These are phyloP conservation scores for Cyprinella venusta DNA, from an alignment of 2,797 vertebrate species.

Conservation along the genomic window DNA sequence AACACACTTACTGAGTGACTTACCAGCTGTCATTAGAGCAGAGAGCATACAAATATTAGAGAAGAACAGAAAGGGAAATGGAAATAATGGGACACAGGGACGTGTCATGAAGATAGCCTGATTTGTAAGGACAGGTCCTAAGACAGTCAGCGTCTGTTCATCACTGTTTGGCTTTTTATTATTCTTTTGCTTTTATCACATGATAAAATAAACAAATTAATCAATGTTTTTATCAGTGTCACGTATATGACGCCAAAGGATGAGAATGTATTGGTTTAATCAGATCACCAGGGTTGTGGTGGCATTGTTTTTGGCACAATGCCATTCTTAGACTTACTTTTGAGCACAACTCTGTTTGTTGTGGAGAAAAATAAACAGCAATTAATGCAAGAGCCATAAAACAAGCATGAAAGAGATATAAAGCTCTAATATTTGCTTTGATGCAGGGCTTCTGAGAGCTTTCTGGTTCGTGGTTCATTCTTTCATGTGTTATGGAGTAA, in stretches of 20 bases:
- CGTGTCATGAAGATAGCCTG: background rate
- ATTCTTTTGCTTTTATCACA: background rate
- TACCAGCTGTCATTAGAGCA: slow-evolving; percentile 71
- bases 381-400: slow-evolving; percentile 66
- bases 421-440: slow-evolving; percentile 67
- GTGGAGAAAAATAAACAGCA: slow-evolving; percentile 63
- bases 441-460: slow-evolving; percentile 67
- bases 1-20: slow-evolving; percentile 77
- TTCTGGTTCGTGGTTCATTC: slow-evolving; percentile 44
- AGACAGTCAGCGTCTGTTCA: background rate
- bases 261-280: too few relatives aligned
- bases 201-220: background rate
- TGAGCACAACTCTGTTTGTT: slow-evolving; percentile 55
- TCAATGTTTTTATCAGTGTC: too few relatives aligned
- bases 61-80: background rate
- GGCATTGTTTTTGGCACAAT: background rate
- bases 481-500: slow-evolving; percentile 74
- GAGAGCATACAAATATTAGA: slow-evolving; percentile 9
- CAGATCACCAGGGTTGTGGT: background rate
- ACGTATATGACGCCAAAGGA: too few relatives aligned
- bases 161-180: background rate
- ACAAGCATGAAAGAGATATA: slow-evolving; percentile 59
- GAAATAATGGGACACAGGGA: background rate
- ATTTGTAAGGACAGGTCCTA: background rate
- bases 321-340: background rate